These are phyloP conservation scores for Ciconia maguari DNA, from an alignment of 2,113 vertebrate genomes.

Conservation along the genomic window DNA sequence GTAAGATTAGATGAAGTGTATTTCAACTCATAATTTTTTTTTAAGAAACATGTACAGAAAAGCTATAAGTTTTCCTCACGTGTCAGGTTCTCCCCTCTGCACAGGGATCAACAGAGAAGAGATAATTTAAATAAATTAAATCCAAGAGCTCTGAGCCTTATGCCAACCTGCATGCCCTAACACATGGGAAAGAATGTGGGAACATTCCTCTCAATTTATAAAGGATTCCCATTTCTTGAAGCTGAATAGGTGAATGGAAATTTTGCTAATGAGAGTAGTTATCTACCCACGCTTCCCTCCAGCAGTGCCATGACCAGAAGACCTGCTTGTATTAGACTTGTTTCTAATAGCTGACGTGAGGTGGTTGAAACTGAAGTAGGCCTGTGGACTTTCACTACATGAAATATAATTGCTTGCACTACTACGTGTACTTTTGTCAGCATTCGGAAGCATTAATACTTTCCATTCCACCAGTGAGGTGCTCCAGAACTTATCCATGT, in stretches of 20 bases:
- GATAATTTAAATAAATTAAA: neutral
- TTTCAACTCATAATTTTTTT: neutral
- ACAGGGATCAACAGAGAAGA: neutral
- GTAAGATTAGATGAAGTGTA: neutral
- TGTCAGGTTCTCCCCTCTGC: neutral
- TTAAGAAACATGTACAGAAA: neutral
- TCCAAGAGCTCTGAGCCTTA: neutral
- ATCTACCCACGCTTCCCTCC: neutral
- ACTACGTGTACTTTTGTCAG: neutral
- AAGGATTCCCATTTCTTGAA: neutral
- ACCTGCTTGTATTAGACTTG: neutral
- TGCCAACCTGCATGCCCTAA: neutral
- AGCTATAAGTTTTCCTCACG: accelerated
- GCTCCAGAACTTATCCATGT: neutral
- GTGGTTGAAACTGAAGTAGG: neutral
- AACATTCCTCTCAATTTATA: neutral
- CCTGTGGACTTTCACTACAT: neutral
- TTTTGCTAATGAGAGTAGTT: neutral
- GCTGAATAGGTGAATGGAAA: neutral
- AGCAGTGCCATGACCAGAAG: neutral
- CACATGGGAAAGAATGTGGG: neutral
- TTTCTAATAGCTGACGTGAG: neutral
- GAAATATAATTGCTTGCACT: neutral
- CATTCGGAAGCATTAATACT: neutral
- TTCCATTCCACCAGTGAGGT: neutral